Base-by-base conservation (phyloP, 2,888 invertebrate genomes). In the Dasypolia templi region DNA sequence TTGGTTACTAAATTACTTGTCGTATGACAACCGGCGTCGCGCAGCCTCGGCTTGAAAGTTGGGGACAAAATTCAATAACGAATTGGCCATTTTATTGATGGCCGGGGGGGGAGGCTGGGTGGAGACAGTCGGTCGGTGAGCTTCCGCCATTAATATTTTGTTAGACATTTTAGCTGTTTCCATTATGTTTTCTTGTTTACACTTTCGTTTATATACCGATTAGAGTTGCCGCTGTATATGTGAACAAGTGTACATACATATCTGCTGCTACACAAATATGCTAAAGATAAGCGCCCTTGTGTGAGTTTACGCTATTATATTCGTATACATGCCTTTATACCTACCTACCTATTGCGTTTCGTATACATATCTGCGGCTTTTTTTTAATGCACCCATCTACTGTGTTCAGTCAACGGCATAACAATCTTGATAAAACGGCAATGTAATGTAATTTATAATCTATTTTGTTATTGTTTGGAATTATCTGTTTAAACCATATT, bases 61-160 rank as follows among this genome's bases (percentile, higher is more conserved):
- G 91, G 91, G 91, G 92, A 95, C 94, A 95, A 96, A 96, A 96
- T 95, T 95, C 96, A 95, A 95, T 96, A 96, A 94, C 94, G 96
- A 96, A 95, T 96, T 96, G 95, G 96, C 96, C 96, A 96, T 96
- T 96, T 96, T 96, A 96, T 96, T 95, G 96, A 96, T 95, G 95
- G 94, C 94, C 91, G 95, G 95, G 95, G 86, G 86, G 95, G 94
- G 93, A 94, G 94, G 94, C 92, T 95, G 95, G 96, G 95, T 93
- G 95, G 95, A 95, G 95, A 95, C 94, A 91, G 91, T 92, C 89
- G 89, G 89, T 92, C 89, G 93, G 94, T 93, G 93, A 95, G 94
- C 94, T 95, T 94, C 94, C 94, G 95, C 94, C 94, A 95, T 95
- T 94, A 92, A 93, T 93, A 91, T 92, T 93, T 93, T 91, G 88